Percentiles rank a stretch among this genome's conserved stretches.
These are phyloP conservation scores for Sarcophaga subvicina DNA, from an alignment of 2,888 invertebrate species.

Conservation along the genomic window DNA sequence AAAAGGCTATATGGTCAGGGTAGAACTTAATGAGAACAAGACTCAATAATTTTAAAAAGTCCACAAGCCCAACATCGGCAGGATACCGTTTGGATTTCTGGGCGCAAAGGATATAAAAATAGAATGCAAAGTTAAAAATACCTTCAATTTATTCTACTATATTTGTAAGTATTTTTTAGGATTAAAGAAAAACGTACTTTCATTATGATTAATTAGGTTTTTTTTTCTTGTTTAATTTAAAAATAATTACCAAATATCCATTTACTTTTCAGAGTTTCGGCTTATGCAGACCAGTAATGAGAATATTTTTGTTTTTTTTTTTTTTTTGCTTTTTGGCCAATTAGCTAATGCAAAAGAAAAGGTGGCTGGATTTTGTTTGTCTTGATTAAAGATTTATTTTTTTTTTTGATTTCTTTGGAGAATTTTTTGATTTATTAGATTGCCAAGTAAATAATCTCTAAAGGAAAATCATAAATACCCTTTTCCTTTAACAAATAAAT, in stretches of 20 bases:
- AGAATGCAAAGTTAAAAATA: too few species aligned
- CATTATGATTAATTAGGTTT: conserved; percentile 44
- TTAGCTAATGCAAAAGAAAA: conserved; percentile 57
- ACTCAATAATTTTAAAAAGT: too few species aligned
- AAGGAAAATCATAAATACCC: conserved; percentile 49
- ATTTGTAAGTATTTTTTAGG: neutral
- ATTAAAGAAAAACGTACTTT: neutral
- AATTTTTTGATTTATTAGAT: conserved; percentile 57
- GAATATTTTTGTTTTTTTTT: neutral
- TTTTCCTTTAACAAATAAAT: conserved; percentile 16
- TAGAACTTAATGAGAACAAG: too few species aligned
- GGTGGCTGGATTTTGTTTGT: conserved; percentile 28
- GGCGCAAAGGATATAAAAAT: too few species aligned
- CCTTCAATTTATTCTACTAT: too few species aligned
- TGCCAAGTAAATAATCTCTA: conserved; percentile 56
- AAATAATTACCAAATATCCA: neutral
- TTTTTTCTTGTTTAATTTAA: conserved; percentile 5
- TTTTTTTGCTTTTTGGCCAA: conserved; percentile 37
- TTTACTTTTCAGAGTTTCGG: neutral
- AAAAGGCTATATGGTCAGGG: too few species aligned
- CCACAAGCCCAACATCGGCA: too few species aligned
- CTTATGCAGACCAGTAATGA: conserved; percentile 27
- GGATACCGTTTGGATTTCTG: too few species aligned
- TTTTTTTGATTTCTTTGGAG: conserved; percentile 6
- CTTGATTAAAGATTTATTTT: conserved; percentile 48